Evolutionary conservation across 2,113 vertebrate species (phyloP), one percentile per base, ranked within the genome.

Genomic region (Calidris pugnax): DNA sequence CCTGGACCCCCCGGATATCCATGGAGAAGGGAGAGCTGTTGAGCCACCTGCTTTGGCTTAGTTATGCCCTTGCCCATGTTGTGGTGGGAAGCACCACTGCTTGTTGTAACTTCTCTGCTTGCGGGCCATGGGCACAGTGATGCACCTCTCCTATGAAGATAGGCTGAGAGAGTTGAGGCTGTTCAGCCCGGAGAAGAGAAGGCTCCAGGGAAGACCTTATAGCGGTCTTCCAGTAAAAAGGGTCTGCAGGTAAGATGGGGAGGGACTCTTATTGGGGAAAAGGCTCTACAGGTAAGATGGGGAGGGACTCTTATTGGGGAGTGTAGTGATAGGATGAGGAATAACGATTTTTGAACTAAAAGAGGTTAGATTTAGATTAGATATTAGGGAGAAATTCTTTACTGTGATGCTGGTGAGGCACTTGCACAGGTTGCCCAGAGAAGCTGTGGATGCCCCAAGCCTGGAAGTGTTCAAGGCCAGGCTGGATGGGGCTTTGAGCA

Each of bases 71-170:
- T 71, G 27, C 12, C 23, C 12, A 1, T 8, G 8, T 35, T 2
- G 0, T 4, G 4, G 10, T 35, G 32, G 33, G 64, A 74, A 57
- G 37, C 8, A 4, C 39, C 18, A 6, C 68, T n/a, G 71, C 72
- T 28, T 64, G 51, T 7, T 63, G 47, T 66, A 51, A 50, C 22
- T 59, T 21, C 10, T 67, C 16, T 63, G 16, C 62, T 33, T 0
- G 0, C 12, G 26, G 21, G 24, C 39, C 7, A 2, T 3, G 7
- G n/a, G 4, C 1, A 2, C 62, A 27, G 62, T 9, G 43, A 8
- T 26, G 26, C 26, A 41, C 27, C 13, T 15, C 20, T 32, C 14
- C 9, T 32, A 12, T 19, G 60, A 63, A 11, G 28, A 66, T 20
- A 32, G 63, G 63, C 39, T 43, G 39, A 66, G 13, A 43, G 13